phyloP scores from a whole-genome alignment of 1,140 invertebrate genomes.

The Orussus abietinus region DNA sequence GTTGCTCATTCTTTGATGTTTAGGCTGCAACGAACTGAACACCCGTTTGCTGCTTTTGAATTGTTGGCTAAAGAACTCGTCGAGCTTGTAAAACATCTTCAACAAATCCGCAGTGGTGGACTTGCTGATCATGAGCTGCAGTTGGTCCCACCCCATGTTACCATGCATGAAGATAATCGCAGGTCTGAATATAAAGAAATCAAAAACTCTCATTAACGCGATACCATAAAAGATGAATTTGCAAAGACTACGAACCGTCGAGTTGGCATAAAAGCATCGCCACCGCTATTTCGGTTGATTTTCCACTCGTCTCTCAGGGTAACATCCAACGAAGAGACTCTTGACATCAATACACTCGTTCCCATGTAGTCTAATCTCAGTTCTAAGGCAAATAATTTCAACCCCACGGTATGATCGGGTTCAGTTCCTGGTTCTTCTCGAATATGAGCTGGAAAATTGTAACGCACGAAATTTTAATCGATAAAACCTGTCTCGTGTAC shows the following conservation, averaged over 20 bases:
- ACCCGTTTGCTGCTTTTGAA: constrained; percentile 90
- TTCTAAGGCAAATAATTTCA: constrained; percentile 82
- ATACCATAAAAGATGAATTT: constrained; percentile 4
- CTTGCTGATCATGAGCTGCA: constrained; percentile 93
- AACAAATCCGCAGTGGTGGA: constrained; percentile 94
- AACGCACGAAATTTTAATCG: too few species aligned
- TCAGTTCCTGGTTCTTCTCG: constrained; percentile 84
- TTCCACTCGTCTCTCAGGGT: constrained; percentile 83
- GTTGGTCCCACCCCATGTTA: constrained; percentile 89
- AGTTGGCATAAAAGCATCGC: constrained; percentile 57
- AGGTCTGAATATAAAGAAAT: constrained; percentile 57
- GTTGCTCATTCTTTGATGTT: constrained; percentile 49
- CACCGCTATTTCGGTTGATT: constrained; percentile 49
- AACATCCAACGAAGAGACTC: constrained; percentile 79
- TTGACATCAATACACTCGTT: constrained; percentile 84
- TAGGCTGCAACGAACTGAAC: constrained; percentile 72
- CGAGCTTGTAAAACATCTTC: constrained; percentile 94
- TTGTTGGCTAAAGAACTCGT: constrained; percentile 95
- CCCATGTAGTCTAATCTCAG: constrained; percentile 95
- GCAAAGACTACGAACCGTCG: constrained; percentile 42
- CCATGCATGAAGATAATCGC: constrained; percentile 92
- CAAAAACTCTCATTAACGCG: constrained; percentile 6
- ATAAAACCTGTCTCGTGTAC: too few species aligned
- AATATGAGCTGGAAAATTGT: constrained; percentile 65
- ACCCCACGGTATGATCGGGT: constrained; percentile 83